phyloP scores from a whole-genome alignment of 1,140 invertebrate genomes.

The Tribolium castaneum region DNA sequence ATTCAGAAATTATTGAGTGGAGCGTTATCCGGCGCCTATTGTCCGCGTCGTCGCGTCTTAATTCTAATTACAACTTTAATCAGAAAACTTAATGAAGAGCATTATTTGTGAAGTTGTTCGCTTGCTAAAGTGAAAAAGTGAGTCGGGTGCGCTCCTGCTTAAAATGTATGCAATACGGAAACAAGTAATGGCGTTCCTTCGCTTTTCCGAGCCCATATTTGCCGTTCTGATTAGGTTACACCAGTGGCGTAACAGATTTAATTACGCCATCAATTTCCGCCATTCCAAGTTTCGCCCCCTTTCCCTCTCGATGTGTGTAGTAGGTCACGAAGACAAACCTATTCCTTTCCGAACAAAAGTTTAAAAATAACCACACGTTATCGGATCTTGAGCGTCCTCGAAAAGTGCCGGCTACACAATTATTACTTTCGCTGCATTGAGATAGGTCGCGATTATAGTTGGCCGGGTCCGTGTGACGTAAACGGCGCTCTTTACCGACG shows the following conservation, averaged over 20 bases:
- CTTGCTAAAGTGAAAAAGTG: neutral
- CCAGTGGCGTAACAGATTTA: slow-evolving; percentile 24
- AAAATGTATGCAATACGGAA: neutral
- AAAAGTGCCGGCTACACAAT: slow-evolving; percentile 7
- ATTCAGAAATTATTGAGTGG: too few species aligned
- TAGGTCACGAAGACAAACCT: neutral
- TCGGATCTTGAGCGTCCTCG: slow-evolving; percentile 7
- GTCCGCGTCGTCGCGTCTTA: neutral
- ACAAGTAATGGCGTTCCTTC: neutral
- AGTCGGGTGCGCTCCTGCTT: neutral
- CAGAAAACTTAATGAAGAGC: neutral
- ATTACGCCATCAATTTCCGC: slow-evolving; percentile 22
- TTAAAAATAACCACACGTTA: slow-evolving; percentile 20
- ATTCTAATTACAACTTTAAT: neutral
- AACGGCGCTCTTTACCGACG: slow-evolving; percentile 26
- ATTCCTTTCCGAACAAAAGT: neutral
- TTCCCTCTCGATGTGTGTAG: neutral
- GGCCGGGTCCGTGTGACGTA: slow-evolving; percentile 37
- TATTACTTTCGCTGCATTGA: slow-evolving; percentile 48
- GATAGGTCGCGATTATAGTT: slow-evolving; percentile 45
- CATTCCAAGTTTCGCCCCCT: neutral
- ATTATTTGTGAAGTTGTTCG: neutral
- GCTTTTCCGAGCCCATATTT: slow-evolving; percentile 4
- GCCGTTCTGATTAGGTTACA: slow-evolving; percentile 17
- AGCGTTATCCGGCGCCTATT: too few species aligned